Evolutionary conservation across 2,888 invertebrate genomes (phyloP).

Genomic region (Salticus scenicus): DNA sequence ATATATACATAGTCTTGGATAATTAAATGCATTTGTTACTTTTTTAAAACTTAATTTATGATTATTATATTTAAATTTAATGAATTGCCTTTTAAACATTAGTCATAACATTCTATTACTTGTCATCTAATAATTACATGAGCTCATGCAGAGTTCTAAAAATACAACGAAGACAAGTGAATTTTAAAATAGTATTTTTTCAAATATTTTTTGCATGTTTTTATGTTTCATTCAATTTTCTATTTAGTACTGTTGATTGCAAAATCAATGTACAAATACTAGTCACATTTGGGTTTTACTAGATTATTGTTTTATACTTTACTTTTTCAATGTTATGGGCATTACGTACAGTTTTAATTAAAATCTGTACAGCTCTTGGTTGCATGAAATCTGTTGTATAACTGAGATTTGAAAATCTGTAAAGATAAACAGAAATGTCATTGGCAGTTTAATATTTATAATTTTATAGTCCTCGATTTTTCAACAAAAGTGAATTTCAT

Average conservation of each 20-base stretch:
- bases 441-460: too few relatives aligned
- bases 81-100: neutral
- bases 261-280: neutral
- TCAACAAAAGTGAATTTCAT: too few relatives aligned
- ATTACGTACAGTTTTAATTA: neutral
- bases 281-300: conserved; percentile 7
- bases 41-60: neutral
- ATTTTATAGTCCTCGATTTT: too few relatives aligned
- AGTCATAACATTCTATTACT: neutral
- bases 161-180: conserved; percentile 51
- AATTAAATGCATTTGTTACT: neutral
- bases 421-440: neutral
- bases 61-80: neutral
- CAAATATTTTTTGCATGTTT: neutral
- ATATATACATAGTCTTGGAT: neutral
- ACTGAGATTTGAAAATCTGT: neutral
- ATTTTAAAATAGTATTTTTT: neutral
- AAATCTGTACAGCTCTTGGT: neutral
- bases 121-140: neutral
- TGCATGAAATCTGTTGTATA: too few relatives aligned
- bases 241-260: neutral
- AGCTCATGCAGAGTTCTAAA: conserved; percentile 23
- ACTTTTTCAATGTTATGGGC: neutral
- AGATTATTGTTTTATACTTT: neutral
- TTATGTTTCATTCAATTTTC: neutral